A percentile compares a stretch with the other conserved stretches of the same genome.
These are phyloP conservation scores for Drosophila pandora DNA, from an alignment of 1,140 invertebrate genomes.

Conservation along the genomic window DNA sequence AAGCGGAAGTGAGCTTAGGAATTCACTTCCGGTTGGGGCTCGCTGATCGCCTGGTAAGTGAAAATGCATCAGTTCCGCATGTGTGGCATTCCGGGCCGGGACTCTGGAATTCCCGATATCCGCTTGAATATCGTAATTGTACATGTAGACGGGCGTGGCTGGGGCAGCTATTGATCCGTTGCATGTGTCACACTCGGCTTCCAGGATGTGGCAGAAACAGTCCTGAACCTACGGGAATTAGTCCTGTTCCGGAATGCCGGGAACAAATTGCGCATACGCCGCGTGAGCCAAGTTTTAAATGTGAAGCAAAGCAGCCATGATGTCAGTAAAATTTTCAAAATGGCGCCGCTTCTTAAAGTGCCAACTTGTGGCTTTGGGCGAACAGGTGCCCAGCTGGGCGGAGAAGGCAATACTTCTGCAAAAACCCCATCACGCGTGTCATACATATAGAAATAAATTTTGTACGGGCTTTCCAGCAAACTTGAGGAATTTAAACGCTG, in stretches of 20 bases:
- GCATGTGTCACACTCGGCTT: conserved; percentile 62
- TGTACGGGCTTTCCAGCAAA: conserved; percentile 10
- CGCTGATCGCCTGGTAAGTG: conserved; percentile 72
- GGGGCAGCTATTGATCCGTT: conserved; percentile 75
- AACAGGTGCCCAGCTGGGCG: conserved; percentile 65
- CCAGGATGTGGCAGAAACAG: conserved; percentile 33
- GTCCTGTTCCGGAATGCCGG: neutral
- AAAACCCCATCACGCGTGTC: conserved; percentile 2
- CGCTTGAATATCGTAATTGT: conserved; percentile 21
- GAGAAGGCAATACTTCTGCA: conserved; percentile 13
- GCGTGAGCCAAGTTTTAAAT: conserved; percentile 54
- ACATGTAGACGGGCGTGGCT: conserved; percentile 61
- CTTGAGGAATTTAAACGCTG: conserved; percentile 20
- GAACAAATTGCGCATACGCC: conserved; percentile 30
- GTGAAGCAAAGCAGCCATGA: conserved; percentile 9
- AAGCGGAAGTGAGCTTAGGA: conserved; percentile 65
- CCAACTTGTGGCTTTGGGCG: conserved; percentile 72
- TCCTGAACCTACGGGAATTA: conserved; percentile 16
- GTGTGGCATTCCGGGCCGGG: conserved; percentile 60
- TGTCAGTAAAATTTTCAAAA: conserved; percentile 66
- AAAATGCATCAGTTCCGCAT: conserved; percentile 83
- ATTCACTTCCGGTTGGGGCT: conserved; percentile 71
- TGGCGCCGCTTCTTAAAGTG: conserved; percentile 81
- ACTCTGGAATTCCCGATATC: conserved; percentile 33
- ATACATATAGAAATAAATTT: conserved; percentile 22